These are phyloP conservation scores for Origma solitaria DNA, from an alignment of 2,113 vertebrate genomes.

Conservation along the genomic window DNA sequence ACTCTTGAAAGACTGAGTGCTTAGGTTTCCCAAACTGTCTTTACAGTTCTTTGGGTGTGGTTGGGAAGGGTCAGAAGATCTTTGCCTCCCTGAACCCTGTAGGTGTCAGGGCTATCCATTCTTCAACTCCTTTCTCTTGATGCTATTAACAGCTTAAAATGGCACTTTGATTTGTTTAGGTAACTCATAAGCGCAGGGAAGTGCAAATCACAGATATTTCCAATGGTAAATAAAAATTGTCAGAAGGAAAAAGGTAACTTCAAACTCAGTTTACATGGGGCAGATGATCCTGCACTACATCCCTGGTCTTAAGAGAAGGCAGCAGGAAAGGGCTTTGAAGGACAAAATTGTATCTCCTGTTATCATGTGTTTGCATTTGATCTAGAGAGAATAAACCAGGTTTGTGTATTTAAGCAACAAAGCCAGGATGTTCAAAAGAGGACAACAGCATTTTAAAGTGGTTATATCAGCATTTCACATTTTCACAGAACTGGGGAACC, in stretches of 20 bases:
- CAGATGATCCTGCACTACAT: background rate
- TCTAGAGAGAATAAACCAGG: background rate
- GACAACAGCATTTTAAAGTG: background rate
- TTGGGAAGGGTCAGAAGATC: background rate
- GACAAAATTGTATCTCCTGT: background rate
- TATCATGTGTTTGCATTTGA: background rate
- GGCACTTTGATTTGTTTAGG: background rate
- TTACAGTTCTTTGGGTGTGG: background rate
- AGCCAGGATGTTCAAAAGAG: background rate
- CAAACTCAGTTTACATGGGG: background rate
- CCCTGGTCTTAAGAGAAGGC: background rate
- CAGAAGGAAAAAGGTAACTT: background rate
- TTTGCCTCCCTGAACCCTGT: background rate
- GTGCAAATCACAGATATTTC: background rate
- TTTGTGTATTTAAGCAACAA: background rate
- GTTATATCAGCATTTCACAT: background rate
- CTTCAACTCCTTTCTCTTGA: background rate
- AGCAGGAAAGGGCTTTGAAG: background rate
- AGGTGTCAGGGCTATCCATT: background rate
- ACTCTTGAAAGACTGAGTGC: background rate
- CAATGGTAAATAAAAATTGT: background rate
- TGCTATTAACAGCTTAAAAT: background rate
- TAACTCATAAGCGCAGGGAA: background rate
- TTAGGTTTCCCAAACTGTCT: background rate
- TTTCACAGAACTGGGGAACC: background rate